Evolutionary conservation across 2,797 vertebrate genomes (phyloP).

Genomic region (Ispidina lecontei): DNA sequence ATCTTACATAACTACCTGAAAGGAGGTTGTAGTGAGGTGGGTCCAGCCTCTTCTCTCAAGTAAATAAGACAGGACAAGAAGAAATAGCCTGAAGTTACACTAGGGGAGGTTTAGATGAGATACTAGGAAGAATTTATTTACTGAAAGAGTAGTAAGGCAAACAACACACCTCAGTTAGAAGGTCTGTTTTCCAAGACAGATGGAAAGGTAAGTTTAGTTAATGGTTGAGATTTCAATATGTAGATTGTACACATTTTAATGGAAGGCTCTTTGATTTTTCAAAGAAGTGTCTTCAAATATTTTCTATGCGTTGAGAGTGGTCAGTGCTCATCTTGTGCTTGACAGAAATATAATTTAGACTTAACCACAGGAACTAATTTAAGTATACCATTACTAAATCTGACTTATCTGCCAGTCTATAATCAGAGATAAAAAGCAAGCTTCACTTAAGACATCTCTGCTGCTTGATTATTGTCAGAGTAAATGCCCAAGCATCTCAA

Average conservation of each 20-base stretch:
- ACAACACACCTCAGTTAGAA: not conserved
- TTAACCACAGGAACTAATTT: not conserved
- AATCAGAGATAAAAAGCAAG: constrained; percentile 3
- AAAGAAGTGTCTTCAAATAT: not conserved
- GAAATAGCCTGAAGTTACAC: too few species aligned
- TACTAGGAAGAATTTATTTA: too few species aligned
- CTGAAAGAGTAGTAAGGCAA: not conserved
- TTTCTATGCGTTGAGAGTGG: not conserved
- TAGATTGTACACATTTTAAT: not conserved
- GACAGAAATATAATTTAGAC: not conserved
- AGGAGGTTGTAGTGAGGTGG: too few species aligned
- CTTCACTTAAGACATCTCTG: not conserved
- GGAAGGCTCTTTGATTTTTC: not conserved
- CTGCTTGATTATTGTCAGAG: not conserved
- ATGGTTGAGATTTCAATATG: not conserved
- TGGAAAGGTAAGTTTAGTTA: not conserved
- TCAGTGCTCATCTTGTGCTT: not conserved
- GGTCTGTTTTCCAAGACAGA: not conserved
- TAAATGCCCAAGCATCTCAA: not conserved
- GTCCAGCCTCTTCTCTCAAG: too few species aligned
- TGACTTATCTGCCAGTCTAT: not conserved
- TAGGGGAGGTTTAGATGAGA: too few species aligned
- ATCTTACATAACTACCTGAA: too few species aligned
- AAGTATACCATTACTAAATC: not conserved
- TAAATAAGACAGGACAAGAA: too few species aligned